Base-by-base conservation (phyloP, 2,113 vertebrate genomes). In the Grantiella picta region DNA sequence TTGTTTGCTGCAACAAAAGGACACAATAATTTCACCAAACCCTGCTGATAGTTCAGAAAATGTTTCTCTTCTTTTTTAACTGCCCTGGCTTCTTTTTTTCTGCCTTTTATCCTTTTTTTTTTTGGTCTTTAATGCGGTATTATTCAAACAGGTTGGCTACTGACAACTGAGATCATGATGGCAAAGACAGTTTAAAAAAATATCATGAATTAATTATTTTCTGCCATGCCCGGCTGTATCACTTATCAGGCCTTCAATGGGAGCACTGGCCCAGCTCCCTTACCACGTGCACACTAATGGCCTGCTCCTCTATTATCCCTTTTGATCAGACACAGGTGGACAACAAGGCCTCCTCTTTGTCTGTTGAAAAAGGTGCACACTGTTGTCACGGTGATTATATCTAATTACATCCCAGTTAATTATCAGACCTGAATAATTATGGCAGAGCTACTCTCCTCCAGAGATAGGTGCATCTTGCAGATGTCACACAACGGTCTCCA, bases 321-420 rank as follows among this genome's bases (percentile, higher is more conserved):
- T 97, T 96, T 97, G 97, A 97, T 97, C 95, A 97, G 85, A 95
- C 94, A 96, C 97, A 97, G 97, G 97, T 97, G 97, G 96, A 95
- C 94, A 95, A 97, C 95, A 97, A 96, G 97, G 73, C 96, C 90
- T 95, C 95, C 91, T 96, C 80, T 94, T 96, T 94, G 75, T 92
- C 95, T 96, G 84, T 93, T 97, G 96, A 96, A 97, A 97, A 96
- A 97, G 97, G 96, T 97, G 94, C 93, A 92, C 81, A 35, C 79
- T 97, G 94, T 97, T 95, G 97, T 97, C 95, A 92, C 95, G 95
- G 94, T 96, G 96, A 98, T 98, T 98, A 97, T 97, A 98, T 98
- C 98, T 98, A 97, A 98, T 98, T 98, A 98, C 97, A 97, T 93
- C 93, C 97, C 95, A 76, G 96, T 97, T 98, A 97, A 98, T 98